Conservation (phyloP, 2,113 vertebrate species). For the Dipodomys spectabilis region DNA sequence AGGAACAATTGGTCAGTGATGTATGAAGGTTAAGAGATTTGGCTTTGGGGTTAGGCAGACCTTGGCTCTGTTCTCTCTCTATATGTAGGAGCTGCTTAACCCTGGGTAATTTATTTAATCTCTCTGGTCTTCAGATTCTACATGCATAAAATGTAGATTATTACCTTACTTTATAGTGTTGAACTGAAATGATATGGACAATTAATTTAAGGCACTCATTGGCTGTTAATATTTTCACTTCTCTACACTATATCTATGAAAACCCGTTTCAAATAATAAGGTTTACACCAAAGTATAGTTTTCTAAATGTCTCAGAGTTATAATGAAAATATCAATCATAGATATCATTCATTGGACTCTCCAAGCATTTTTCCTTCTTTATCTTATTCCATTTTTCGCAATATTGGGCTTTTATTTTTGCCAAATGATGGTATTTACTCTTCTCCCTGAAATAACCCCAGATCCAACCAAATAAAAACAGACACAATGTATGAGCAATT, state of each 20-base stretch:
- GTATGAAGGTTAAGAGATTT: not conserved
- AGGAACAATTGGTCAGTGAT: slow-evolving; percentile 8
- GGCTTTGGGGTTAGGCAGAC: not conserved
- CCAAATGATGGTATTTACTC: not conserved
- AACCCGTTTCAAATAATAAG: slow-evolving; percentile 21
- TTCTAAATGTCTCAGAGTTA: slow-evolving; percentile 15
- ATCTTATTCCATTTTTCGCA: slow-evolving; percentile 31
- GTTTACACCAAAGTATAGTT: not conserved
- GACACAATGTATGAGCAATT: not conserved
- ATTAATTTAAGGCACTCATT: slow-evolving; percentile 73
- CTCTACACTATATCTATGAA: slow-evolving; percentile 43
- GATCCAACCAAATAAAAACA: not conserved
- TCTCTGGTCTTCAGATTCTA: slow-evolving; percentile 57
- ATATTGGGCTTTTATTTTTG: not conserved
- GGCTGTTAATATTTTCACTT: slow-evolving; percentile 61
- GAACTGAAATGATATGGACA: slow-evolving; percentile 70
- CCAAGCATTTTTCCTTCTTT: slow-evolving; percentile 40
- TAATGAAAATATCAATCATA: not conserved
- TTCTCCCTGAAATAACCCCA: slow-evolving; percentile 37
- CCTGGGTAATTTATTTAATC: slow-evolving; percentile 71
- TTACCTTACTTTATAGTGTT: slow-evolving; percentile 67
- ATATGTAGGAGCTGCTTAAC: slow-evolving; percentile 62
- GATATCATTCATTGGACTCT: not conserved
- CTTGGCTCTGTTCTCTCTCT: slow-evolving; percentile 44
- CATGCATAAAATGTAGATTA: slow-evolving; percentile 66